Evolutionary conservation across 2,113 vertebrate species (phyloP), one percentile per base, ranked within the genome.

Genomic region (Paradoxurus hermaphroditus): DNA sequence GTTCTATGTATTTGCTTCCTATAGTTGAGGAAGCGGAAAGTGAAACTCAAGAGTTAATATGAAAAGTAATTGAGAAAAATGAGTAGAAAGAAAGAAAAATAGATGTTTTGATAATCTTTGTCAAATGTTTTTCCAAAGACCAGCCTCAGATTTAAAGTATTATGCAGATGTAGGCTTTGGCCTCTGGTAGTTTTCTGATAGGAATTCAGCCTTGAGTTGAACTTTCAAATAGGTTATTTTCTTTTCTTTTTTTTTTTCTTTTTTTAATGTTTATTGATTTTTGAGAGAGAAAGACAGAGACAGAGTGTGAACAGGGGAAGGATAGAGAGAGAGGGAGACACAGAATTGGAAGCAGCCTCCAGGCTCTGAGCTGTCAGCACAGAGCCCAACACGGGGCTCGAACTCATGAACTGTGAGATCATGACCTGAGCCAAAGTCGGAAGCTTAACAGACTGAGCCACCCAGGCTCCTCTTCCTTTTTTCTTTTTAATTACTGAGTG

Each of bases 121-220:
- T 62, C 34, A 90, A 96, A 70, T 82, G 11, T 86, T 96, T 95
- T 95, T 87, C 92, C 51, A 75, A 87, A 97, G 96, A 88, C 41
- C 59, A 95, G 65, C 84, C 44, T 90, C 68, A 94, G 97, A 65
- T 49, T 96, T 96, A 73, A 96, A 97, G 46, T 95, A 51, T 95
- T 97, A 95, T 84, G 51, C 85, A 83, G 94, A 90, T 88, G 83
- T 88, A 97, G 92, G 51, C 67, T 98, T 98, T 98, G 88, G 93
- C 86, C 46, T 86, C 73, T 34, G 23, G 18, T 41, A 79, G 25
- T 79, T 93, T 98, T 97, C 77, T 97, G 97, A 90, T 90, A 98
- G 97, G 97, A 98, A 98, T 98, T 98, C 98, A 98, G 56, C 98
- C 97, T 98, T 97, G 75, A 91, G 14, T 6, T 98, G 98, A 98